Conservation (phyloP, 2,888 invertebrate genomes). For the Thecophora atra region DNA sequence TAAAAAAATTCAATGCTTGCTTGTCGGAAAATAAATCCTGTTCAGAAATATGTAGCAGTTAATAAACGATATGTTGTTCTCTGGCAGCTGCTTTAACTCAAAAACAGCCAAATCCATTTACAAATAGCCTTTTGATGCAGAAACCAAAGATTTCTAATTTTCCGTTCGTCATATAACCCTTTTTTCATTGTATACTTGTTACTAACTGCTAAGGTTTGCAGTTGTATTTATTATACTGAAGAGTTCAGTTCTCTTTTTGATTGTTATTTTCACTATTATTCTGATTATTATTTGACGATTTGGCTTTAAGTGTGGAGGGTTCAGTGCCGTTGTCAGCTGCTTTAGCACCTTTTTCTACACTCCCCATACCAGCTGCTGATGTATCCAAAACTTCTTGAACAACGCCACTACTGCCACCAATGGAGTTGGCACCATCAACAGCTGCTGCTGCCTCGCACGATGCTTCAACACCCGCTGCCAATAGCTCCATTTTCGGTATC, state of each 20-base stretch:
- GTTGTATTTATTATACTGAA: not conserved
- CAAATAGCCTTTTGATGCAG: too few relatives aligned
- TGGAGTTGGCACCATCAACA: conserved; percentile 43
- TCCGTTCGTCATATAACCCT: too few relatives aligned
- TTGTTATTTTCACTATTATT: conserved; percentile 44
- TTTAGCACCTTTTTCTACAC: conserved; percentile 38
- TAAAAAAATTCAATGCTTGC: too few relatives aligned
- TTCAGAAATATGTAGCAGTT: too few relatives aligned
- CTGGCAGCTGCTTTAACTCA: too few relatives aligned
- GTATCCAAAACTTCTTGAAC: conserved; percentile 38
- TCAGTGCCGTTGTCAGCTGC: conserved; percentile 58
- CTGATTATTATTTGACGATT: conserved; percentile 34
- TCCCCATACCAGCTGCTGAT: conserved; percentile 34
- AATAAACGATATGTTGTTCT: too few relatives aligned
- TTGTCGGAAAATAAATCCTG: too few relatives aligned
- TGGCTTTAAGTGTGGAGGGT: conserved; percentile 42
- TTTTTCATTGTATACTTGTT: too few relatives aligned
- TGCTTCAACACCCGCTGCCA: conserved; percentile 26
- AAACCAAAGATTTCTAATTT: too few relatives aligned
- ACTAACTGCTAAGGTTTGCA: too few relatives aligned
- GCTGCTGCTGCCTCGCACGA: not conserved
- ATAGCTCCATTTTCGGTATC: conserved; percentile 43
- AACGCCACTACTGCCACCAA: conserved; percentile 48
- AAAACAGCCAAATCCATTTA: too few relatives aligned
- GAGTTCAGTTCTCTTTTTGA: conserved; percentile 36